Percentiles rank a stretch among this genome's conserved stretches.
Evolutionary conservation across 2,113 vertebrate genomes (phyloP).

Genomic region (Oryzias celebensis): DNA sequence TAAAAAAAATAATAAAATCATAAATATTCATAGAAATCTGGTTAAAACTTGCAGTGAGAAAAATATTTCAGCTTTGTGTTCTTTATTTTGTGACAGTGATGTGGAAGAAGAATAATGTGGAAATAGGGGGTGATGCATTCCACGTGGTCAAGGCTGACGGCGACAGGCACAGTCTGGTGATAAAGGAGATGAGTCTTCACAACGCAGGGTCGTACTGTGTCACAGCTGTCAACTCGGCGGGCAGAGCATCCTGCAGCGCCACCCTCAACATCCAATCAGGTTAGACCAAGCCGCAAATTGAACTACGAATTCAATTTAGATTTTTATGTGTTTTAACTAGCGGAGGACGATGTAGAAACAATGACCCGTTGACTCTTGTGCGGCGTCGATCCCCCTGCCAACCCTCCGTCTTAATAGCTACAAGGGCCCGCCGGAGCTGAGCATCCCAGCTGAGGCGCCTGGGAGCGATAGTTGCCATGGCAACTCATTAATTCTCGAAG

Average conservation of each 20-base stretch:
- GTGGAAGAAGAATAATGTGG: conserved; percentile 83
- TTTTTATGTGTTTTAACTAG: too few species aligned
- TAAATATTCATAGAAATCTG: conserved; percentile 2
- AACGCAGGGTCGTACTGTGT: conserved; percentile 82
- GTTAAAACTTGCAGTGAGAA: conserved; percentile 2
- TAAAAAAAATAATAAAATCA: background rate
- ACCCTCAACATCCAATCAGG: conserved; percentile 83
- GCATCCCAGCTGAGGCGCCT: conserved; percentile 43
- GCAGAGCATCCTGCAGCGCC: conserved; percentile 81
- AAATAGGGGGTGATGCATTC: conserved; percentile 69
- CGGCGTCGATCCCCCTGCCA: conserved; percentile 37
- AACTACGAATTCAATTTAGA: background rate
- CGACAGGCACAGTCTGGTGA: conserved; percentile 81
- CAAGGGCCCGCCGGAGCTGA: conserved; percentile 54
- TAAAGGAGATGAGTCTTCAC: conserved; percentile 75
- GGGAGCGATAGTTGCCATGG: conserved; percentile 53
- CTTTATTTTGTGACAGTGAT: conserved; percentile 68
- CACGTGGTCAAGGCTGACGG: conserved; percentile 81
- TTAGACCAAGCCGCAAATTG: conserved; percentile 32
- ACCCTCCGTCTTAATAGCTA: conserved; percentile 52
- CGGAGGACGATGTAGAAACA: background rate
- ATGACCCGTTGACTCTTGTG: conserved; percentile 19
- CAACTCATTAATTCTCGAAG: conserved; percentile 66
- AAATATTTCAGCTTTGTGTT: conserved; percentile 6
- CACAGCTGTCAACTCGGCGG: conserved; percentile 82